Conservation (phyloP, 2,797 vertebrate genomes). For the Rhinogobio ventralis region DNA sequence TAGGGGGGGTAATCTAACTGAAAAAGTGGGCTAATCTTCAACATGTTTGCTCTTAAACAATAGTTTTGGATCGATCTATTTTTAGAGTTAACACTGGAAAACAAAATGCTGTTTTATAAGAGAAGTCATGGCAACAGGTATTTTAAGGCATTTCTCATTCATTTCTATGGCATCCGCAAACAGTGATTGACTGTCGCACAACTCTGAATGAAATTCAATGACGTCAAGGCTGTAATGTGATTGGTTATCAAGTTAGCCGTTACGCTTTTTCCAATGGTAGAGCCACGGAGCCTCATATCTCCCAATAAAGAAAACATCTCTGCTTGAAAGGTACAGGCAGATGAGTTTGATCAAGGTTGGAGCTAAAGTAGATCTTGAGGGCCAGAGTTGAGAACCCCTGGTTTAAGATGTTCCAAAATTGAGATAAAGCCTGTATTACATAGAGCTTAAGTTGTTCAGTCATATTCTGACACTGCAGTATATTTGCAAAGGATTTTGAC, state of each 20-base stretch:
- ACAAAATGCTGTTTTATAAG: neutral
- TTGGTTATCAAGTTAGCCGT: neutral
- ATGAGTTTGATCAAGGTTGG: neutral
- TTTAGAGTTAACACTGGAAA: too few species aligned
- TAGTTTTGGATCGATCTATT: neutral
- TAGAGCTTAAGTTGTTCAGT: neutral
- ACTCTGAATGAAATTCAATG: too few species aligned
- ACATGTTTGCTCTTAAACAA: neutral
- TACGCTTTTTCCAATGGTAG: neutral
- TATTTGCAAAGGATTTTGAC: slow-evolving; percentile 20
- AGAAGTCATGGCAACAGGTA: neutral
- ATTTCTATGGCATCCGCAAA: too few species aligned
- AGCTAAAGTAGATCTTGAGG: neutral
- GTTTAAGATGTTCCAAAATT: neutral
- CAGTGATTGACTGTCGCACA: too few species aligned
- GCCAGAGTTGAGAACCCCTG: neutral
- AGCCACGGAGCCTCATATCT: neutral
- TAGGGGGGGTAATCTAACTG: too few species aligned
- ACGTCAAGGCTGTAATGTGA: too few species aligned
- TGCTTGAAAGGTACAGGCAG: neutral
- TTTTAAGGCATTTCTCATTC: too few species aligned
- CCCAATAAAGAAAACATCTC: neutral
- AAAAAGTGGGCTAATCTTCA: neutral
- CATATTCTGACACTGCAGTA: neutral
- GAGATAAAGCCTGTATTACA: neutral